These are phyloP conservation scores for Sebastiscus tertius DNA, from an alignment of 2,797 vertebrate genomes.

Conservation along the genomic window DNA sequence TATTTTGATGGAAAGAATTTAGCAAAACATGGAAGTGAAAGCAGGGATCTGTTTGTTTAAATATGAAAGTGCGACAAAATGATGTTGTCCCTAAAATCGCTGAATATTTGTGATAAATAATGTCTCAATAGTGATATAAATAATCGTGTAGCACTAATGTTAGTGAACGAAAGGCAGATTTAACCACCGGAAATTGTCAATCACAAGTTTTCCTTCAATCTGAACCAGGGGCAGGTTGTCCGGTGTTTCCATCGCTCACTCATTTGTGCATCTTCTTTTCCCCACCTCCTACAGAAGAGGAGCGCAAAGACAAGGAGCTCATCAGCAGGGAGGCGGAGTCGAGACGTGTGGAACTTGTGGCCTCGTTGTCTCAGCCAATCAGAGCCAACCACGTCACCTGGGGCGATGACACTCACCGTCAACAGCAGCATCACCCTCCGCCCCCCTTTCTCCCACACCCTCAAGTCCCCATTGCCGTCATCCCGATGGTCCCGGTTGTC, in stretches of 20 bases:
- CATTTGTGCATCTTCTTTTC: not conserved
- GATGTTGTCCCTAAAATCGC: too few relatives aligned
- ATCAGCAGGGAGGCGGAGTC: constrained; percentile 85
- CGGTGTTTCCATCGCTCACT: not conserved
- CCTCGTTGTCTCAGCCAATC: constrained; percentile 68
- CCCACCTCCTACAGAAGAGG: constrained; percentile 69
- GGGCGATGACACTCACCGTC: constrained; percentile 72
- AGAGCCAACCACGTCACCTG: constrained; percentile 78
- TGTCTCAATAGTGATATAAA: too few relatives aligned
- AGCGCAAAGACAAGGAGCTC: constrained; percentile 79
- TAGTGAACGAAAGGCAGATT: not conserved
- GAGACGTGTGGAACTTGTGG: constrained; percentile 75
- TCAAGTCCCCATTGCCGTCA: constrained; percentile 84
- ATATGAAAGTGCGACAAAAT: too few relatives aligned
- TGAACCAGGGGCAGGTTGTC: not conserved
- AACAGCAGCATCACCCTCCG: constrained; percentile 71
- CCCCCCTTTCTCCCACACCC: constrained; percentile 69
- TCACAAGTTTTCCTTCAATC: not conserved
- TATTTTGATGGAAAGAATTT: too few relatives aligned
- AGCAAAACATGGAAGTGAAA: too few relatives aligned
- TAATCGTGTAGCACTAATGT: too few relatives aligned
- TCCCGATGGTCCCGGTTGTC: constrained; percentile 88
- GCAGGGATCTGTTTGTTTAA: too few relatives aligned
- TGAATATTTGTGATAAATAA: too few relatives aligned
- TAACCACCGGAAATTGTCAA: not conserved